Evolutionary conservation across 2,113 vertebrate genomes (phyloP).

Genomic region (Ramphastos sulfuratus): DNA sequence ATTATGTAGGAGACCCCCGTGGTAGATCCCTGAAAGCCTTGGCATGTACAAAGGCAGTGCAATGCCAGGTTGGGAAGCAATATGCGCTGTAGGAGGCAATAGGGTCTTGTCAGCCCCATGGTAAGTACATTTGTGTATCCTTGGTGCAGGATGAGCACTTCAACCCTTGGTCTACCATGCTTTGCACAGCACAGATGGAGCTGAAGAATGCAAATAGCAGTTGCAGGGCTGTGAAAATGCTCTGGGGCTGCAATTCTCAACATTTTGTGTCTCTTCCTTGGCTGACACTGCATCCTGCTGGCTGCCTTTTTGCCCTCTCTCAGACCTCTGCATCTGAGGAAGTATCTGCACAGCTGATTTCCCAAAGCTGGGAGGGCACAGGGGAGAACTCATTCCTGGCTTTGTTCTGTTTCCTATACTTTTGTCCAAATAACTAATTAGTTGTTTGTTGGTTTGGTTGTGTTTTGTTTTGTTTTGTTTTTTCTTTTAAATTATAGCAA

Average conservation of each 20-base stretch:
- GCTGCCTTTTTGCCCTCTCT: slow-evolving; percentile 51
- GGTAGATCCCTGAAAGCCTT: not conserved
- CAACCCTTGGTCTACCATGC: not conserved
- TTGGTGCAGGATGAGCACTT: not conserved
- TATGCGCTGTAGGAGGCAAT: not conserved
- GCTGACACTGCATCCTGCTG: slow-evolving; percentile 26
- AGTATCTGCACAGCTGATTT: slow-evolving; percentile 40
- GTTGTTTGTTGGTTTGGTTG: too few species aligned
- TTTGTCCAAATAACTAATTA: not conserved
- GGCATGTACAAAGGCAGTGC: not conserved
- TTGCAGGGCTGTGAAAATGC: not conserved
- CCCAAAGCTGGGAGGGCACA: not conserved
- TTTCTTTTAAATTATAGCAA: not conserved
- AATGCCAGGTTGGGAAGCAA: not conserved
- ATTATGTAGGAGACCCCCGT: not conserved
- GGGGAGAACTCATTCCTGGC: not conserved
- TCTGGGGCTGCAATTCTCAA: not conserved
- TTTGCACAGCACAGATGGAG: not conserved
- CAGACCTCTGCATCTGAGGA: slow-evolving; percentile 36
- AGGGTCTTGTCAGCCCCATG: not conserved
- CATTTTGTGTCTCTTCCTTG: slow-evolving; percentile 12
- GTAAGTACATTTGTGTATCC: not conserved
- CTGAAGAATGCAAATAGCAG: not conserved
- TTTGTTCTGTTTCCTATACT: slow-evolving; percentile 9
- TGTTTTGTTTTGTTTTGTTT: not conserved